Conservation (phyloP, 2,888 invertebrate genomes). For the Tortricodes alternella region DNA sequence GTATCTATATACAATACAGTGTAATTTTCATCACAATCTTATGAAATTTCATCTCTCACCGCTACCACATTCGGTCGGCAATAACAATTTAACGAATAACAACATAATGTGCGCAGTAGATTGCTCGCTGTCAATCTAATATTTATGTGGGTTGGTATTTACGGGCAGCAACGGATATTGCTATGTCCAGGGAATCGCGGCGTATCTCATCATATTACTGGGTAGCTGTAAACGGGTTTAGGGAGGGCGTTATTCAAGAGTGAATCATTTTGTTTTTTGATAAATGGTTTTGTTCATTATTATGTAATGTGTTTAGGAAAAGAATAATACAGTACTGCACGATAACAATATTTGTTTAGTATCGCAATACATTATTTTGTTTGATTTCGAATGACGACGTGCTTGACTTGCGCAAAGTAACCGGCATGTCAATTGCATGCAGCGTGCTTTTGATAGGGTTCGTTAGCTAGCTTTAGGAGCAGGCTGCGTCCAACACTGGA, state of each 20-base stretch:
- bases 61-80: slow-evolving; percentile 23
- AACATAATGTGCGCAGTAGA: slow-evolving; percentile 28
- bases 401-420: too few relatives aligned
- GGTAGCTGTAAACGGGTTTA: slow-evolving; percentile 34
- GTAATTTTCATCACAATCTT: slow-evolving; percentile 31
- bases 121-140: slow-evolving; percentile 30
- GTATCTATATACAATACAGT: slow-evolving; percentile 4
- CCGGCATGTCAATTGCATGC: too few relatives aligned
- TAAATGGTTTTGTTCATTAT: slow-evolving; percentile 11
- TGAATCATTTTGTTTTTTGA: slow-evolving; percentile 21
- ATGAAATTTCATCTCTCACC: slow-evolving; percentile 26
- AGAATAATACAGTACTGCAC: too few relatives aligned
- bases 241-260: slow-evolving; percentile 28
- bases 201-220: slow-evolving; percentile 32
- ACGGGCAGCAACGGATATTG: slow-evolving; percentile 32
- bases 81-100: slow-evolving; percentile 32
- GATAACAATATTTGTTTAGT: too few relatives aligned
- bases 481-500: too few relatives aligned
- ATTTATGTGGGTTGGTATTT: slow-evolving; percentile 32
- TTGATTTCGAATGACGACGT: too few relatives aligned
- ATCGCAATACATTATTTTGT: too few relatives aligned
- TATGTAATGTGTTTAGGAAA: neutral
- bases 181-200: slow-evolving; percentile 30
- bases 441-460: too few relatives aligned
- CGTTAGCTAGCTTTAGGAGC: too few relatives aligned